Evolutionary conservation across 2,797 vertebrate genomes (phyloP).

Genomic region (Neostethus bicornis): DNA sequence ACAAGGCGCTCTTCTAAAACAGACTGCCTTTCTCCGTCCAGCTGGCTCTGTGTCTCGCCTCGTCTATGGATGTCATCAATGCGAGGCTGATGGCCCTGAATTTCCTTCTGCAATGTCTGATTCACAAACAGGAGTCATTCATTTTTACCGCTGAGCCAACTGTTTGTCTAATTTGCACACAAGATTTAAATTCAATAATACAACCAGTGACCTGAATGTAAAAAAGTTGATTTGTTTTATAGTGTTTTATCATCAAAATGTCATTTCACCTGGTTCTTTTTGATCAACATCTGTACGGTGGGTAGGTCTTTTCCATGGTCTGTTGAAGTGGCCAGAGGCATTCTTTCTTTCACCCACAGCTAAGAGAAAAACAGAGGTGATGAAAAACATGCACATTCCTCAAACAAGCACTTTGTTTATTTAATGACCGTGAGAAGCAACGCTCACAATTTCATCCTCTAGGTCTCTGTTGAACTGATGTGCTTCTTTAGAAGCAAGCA

Average conservation of each 20-base stretch:
- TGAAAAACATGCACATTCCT: slow-evolving; percentile 11
- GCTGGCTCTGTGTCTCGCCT: slow-evolving; percentile 73
- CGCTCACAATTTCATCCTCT: slow-evolving; percentile 93
- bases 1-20: slow-evolving; percentile 80
- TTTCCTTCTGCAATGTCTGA: slow-evolving; percentile 94
- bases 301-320: slow-evolving; percentile 94
- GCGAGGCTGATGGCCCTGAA: slow-evolving; percentile 93
- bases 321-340: slow-evolving; percentile 87
- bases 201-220: too few relatives aligned
- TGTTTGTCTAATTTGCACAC: not conserved
- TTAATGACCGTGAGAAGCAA: not conserved
- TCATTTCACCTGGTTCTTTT: slow-evolving; percentile 91
- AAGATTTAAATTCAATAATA: not conserved
- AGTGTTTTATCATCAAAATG: not conserved
- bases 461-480: slow-evolving; percentile 94
- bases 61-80: slow-evolving; percentile 88
- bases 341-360: slow-evolving; percentile 93
- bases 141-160: not conserved
- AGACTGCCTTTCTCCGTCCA: slow-evolving; percentile 75
- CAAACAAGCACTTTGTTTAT: not conserved
- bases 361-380: slow-evolving; percentile 51
- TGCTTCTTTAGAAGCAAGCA: slow-evolving; percentile 89
- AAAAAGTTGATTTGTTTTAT: slow-evolving; percentile 4
- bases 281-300: slow-evolving; percentile 92
- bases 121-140: slow-evolving; percentile 23